These are phyloP conservation scores for Vollenhovia emeryi DNA, from an alignment of 1,140 invertebrate genomes.

Conservation along the genomic window DNA sequence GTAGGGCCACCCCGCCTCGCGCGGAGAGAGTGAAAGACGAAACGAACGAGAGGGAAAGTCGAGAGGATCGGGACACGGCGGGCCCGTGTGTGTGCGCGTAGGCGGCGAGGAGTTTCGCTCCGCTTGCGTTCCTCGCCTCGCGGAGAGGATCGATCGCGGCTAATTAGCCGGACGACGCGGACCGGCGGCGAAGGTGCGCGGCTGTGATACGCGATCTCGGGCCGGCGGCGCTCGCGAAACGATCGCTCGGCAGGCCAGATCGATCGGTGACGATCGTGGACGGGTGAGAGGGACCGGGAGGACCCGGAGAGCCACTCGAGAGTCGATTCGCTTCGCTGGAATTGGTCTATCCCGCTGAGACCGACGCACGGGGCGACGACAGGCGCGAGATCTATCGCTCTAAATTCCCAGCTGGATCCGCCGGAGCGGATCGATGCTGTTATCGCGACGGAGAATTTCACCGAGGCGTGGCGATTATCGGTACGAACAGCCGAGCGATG, in stretches of 20 bases:
- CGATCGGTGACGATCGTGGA: too few relatives aligned
- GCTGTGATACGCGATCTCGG: too few relatives aligned
- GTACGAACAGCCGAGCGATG: conserved; percentile 1
- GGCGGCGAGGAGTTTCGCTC: neutral
- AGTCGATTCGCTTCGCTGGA: neutral
- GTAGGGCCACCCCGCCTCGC: neutral
- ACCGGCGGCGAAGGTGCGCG: neutral
- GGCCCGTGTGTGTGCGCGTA: too few relatives aligned
- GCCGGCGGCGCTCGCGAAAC: neutral
- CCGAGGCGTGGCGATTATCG: conserved; percentile 19
- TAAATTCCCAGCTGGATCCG: neutral
- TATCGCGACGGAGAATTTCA: conserved; percentile 19
- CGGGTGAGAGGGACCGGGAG: too few relatives aligned
- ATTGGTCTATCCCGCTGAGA: neutral
- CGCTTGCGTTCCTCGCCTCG: conserved; percentile 2
- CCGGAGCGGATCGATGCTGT: conserved; percentile 4
- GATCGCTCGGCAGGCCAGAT: neutral
- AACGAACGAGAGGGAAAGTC: conserved; percentile 53
- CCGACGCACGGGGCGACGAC: neutral
- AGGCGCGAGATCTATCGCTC: neutral
- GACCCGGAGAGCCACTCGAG: neutral
- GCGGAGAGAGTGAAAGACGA: conserved; percentile 30
- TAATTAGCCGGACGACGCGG: conserved; percentile 25
- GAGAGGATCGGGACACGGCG: neutral
- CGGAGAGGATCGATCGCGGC: conserved; percentile 22